These are phyloP conservation scores for Apantesis nais DNA, from an alignment of 2,888 invertebrate genomes.

Conservation along the genomic window DNA sequence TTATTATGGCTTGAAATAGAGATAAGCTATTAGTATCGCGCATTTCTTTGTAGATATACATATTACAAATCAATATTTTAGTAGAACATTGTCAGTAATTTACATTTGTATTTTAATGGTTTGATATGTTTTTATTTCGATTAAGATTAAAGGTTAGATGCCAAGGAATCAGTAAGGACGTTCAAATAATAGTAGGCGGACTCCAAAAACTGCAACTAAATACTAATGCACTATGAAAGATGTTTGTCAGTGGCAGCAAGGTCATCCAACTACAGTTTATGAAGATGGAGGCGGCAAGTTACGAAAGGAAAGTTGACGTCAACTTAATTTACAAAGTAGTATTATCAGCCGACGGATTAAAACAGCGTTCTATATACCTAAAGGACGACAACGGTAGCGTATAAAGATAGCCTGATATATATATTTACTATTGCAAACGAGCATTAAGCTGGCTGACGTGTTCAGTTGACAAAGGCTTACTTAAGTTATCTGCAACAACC, in stretches of 20 bases:
- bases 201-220: not conserved
- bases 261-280: slow-evolving; percentile 9
- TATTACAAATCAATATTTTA: too few relatives aligned
- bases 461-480: slow-evolving; percentile 47
- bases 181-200: not conserved
- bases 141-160: not conserved
- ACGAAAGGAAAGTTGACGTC: slow-evolving; percentile 9
- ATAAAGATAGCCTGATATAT: slow-evolving; percentile 19
- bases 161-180: not conserved
- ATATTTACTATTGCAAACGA: slow-evolving; percentile 44
- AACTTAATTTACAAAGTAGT: slow-evolving; percentile 3
- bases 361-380: slow-evolving; percentile 2
- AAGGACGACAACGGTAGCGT: slow-evolving; percentile 32
- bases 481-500: slow-evolving; percentile 41
- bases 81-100: too few relatives aligned
- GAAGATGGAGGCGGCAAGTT: slow-evolving; percentile 2
- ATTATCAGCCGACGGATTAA: slow-evolving; percentile 7
- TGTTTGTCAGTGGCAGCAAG: slow-evolving; percentile 5
- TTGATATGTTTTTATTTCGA: too few relatives aligned
- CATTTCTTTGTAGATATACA: too few relatives aligned
- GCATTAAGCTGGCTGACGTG: slow-evolving; percentile 47
- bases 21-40: too few relatives aligned
- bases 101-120: too few relatives aligned
- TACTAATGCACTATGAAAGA: not conserved
- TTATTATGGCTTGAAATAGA: too few relatives aligned